A percentile compares a stretch with the other conserved stretches of the same genome.
Evolutionary conservation across 2,888 invertebrate species (phyloP).

Genomic region (Aphidoletes aphidimyza): DNA sequence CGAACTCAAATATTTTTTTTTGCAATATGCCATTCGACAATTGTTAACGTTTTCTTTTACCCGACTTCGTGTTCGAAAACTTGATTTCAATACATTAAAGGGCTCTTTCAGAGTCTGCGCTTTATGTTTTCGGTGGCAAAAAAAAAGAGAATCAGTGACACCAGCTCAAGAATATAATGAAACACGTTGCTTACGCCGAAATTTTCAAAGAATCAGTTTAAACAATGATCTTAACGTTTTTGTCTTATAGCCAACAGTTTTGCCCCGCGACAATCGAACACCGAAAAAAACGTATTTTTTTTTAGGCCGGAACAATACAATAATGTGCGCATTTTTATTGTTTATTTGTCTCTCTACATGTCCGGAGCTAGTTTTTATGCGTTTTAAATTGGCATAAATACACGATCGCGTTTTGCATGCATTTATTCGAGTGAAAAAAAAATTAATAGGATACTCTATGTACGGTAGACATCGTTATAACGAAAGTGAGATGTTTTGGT

Average conservation of each 20-base stretch:
- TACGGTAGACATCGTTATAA: no score
- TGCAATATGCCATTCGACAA: neutral
- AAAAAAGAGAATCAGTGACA: no score
- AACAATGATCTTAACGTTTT: no score
- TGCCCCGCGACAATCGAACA: neutral
- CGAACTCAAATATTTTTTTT: conserved; percentile 52
- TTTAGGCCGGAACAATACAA: neutral
- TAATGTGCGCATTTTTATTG: neutral
- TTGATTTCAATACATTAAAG: neutral
- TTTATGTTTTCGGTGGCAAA: no score
- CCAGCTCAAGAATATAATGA: neutral
- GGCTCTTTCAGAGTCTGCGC: no score
- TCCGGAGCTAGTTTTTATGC: conserved; percentile 28
- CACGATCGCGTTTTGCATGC: neutral
- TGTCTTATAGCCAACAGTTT: no score
- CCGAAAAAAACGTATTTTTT: neutral
- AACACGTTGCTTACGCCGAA: conserved; percentile 10
- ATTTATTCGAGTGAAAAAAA: neutral
- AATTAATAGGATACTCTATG: no score
- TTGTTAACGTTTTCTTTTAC: neutral
- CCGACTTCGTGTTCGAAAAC: neutral
- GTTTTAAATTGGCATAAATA: conserved; percentile 53
- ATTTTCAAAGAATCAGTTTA: neutral
- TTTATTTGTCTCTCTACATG: neutral
- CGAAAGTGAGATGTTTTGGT: no score